These are phyloP conservation scores for Nomada goodeniana DNA, from an alignment of 2,888 invertebrate species.

Conservation along the genomic window DNA sequence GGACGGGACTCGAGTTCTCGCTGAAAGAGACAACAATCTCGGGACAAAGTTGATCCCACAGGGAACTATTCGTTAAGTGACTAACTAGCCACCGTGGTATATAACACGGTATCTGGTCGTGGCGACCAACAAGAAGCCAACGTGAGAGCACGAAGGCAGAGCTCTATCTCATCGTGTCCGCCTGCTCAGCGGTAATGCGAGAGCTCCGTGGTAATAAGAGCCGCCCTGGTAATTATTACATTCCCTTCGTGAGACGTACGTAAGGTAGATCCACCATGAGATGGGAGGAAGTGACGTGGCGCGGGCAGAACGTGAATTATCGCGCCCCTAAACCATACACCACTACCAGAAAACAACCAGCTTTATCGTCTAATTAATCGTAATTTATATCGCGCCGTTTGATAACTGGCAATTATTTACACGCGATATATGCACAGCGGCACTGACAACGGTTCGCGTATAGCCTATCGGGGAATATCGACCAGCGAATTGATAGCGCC, in stretches of 20 bases:
- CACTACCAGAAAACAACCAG: conserved; percentile 47
- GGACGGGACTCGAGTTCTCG: conserved; percentile 5
- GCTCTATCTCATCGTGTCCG: conserved; percentile 65
- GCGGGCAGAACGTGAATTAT: conserved; percentile 44
- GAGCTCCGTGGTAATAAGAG: conserved; percentile 80
- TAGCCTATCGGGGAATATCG: neutral
- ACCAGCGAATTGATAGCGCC: neutral
- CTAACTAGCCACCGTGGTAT: conserved; percentile 55
- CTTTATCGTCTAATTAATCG: conserved; percentile 60
- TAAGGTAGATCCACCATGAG: conserved; percentile 52
- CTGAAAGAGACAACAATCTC: conserved; percentile 32
- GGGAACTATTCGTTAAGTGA: conserved; percentile 53
- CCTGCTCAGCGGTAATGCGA: conserved; percentile 80
- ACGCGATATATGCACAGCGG: conserved; percentile 17
- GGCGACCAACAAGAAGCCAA: conserved; percentile 30
- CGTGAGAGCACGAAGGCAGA: conserved; percentile 40
- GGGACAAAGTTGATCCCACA: conserved; percentile 18
- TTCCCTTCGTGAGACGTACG: conserved; percentile 67
- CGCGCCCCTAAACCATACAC: conserved; percentile 29
- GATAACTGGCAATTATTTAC: conserved; percentile 45
- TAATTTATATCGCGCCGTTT: conserved; percentile 41
- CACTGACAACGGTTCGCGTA: too few relatives aligned
- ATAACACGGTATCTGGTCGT: conserved; percentile 28
- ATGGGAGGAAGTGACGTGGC: conserved; percentile 51
- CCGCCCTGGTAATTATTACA: conserved; percentile 79